Conservation (phyloP, 2,888 invertebrate species). For the Opisthograptis luteolata region DNA sequence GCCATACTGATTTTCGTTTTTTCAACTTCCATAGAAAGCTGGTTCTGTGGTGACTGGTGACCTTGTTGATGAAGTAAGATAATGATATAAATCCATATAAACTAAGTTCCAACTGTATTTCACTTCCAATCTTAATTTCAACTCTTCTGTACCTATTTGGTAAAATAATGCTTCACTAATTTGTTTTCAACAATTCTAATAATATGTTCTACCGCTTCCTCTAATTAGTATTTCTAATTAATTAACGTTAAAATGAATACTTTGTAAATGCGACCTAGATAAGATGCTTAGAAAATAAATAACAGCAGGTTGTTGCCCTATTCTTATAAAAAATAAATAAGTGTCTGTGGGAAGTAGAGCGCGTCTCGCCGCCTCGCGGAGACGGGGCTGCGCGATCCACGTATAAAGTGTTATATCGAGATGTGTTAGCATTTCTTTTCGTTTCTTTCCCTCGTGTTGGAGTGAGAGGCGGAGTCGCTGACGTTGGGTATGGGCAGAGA, state of each 20-base stretch:
- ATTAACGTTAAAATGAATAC: neutral
- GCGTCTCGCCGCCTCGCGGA: constrained; percentile 52
- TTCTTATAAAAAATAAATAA: constrained; percentile 52
- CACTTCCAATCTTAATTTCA: neutral
- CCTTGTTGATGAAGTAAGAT: constrained; percentile 11
- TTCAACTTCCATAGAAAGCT: constrained; percentile 58
- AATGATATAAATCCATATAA: constrained; percentile 3
- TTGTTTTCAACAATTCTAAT: neutral
- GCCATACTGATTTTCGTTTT: constrained; percentile 62
- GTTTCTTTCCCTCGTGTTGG: constrained; percentile 63
- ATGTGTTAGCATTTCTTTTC: constrained; percentile 42
- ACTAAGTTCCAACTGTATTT: neutral
- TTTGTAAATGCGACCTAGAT: constrained; percentile 34
- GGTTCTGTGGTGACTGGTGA: constrained; percentile 33
- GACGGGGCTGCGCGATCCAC: constrained; percentile 46
- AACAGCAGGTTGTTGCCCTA: constrained; percentile 64
- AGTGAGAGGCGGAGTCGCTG: constrained; percentile 51
- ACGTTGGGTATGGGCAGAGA: constrained; percentile 20
- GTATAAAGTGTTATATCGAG: constrained; percentile 40
- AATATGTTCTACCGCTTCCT: neutral
- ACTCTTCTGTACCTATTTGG: neutral
- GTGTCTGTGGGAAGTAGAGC: constrained; percentile 73
- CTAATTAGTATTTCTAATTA: neutral
- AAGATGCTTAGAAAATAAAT: constrained; percentile 32
- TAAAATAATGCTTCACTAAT: neutral